phyloP scores from a whole-genome alignment of 2,797 vertebrate genomes.

The Ficedula albicollis region DNA sequence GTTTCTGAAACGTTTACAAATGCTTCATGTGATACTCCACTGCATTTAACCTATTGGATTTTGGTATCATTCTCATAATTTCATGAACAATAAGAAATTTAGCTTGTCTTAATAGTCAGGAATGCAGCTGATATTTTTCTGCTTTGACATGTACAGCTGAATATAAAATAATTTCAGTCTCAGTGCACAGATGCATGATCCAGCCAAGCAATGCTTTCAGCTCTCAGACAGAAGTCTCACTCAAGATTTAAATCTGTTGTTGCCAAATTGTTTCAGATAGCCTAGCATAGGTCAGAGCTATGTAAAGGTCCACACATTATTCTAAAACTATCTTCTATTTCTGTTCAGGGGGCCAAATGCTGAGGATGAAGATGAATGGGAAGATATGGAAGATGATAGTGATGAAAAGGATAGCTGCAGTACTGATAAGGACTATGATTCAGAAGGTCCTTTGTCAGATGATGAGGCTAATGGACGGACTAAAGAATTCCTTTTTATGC shows the following conservation, averaged over 20 bases:
- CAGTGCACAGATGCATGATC: background rate
- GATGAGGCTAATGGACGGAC: background rate
- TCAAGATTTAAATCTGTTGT: background rate
- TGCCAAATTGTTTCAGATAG: background rate
- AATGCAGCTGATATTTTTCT: background rate
- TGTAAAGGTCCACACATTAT: background rate
- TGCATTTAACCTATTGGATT: background rate
- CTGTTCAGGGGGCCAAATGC: conserved; percentile 46
- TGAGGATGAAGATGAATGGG: conserved; percentile 85
- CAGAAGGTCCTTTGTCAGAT: conserved; percentile 79
- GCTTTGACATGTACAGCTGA: background rate
- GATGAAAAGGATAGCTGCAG: conserved; percentile 46
- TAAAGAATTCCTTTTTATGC: conserved; percentile 83
- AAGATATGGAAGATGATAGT: conserved; percentile 81
- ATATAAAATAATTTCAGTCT: background rate
- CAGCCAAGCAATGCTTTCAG: background rate
- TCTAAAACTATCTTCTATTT: background rate
- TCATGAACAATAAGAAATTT: background rate
- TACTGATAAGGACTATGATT: conserved; percentile 69
- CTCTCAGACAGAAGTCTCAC: background rate
- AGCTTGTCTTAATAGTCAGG: background rate
- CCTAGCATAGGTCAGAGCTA: background rate
- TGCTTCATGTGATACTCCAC: background rate
- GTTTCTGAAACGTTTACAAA: background rate
- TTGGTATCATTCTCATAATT: background rate